A percentile compares a stretch with the other conserved stretches of the same genome.
Conservation (phyloP, 1,140 invertebrate genomes). For the Philaenus spumarius region DNA sequence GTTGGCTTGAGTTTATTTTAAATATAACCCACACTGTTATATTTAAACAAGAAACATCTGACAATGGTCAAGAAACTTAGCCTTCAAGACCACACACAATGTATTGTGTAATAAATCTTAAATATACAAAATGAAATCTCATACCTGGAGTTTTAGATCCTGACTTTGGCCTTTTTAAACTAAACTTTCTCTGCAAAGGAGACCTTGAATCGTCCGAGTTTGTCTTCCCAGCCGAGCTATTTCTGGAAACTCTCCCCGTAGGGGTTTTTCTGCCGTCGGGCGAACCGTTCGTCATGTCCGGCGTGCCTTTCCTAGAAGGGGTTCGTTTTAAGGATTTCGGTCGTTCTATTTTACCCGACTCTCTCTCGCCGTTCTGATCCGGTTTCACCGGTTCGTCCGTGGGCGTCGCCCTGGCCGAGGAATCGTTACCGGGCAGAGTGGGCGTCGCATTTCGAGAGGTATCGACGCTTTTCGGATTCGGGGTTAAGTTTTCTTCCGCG, state of each 20-base stretch:
- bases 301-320: not conserved
- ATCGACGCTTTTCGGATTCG: not conserved
- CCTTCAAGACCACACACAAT: not conserved
- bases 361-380: not conserved
- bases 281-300: not conserved
- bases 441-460: not conserved
- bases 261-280: slow-evolving; percentile 8
- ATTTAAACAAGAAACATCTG: not conserved
- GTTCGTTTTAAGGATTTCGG: slow-evolving; percentile 6
- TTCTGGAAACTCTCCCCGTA: slow-evolving; percentile 1
- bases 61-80: not conserved
- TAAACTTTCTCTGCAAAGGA: slow-evolving; percentile 2
- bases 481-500: not conserved
- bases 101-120: not conserved
- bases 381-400: not conserved
- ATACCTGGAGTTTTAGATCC: slow-evolving; percentile 7
- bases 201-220: not conserved
- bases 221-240: not conserved
- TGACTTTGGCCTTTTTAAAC: slow-evolving; percentile 9
- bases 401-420: not conserved
- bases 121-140: not conserved
- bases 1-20: too few species aligned
- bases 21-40: not conserved
- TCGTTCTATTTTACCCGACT: not conserved
- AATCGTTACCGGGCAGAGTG: not conserved